Base-by-base conservation (phyloP, 2,797 vertebrate genomes). In the Danio albolineatus region DNA sequence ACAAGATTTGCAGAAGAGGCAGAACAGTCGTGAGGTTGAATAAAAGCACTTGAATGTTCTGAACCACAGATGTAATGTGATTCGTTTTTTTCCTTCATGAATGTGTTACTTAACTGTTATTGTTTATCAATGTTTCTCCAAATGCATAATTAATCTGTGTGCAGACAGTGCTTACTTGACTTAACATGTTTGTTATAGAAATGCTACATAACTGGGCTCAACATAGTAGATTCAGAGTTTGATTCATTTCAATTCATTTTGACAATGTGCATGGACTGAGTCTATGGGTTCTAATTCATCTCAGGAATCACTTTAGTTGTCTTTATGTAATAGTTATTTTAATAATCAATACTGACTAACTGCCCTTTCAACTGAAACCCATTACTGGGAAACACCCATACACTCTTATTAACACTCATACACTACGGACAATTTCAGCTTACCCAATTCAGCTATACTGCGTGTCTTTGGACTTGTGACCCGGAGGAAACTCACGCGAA, bases 1-100 rank as follows among this genome's bases (percentile, higher is more conserved):
- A 62, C 57, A 64, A 61, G 53, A 56, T 74, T 82, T 84, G 28
- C 65, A 66, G 72, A 67, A 73, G 61, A 70, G 2, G 10, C 43
- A 66, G 21, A 79, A 81, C 36, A 65, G 39, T 19, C 77, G 4
- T 9, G 36, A 54, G 54, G 78, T 76, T 60, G 21, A 14, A 48
- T 39, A 38, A 59, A 56, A 77, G 62, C 59, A 74, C 76, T 60
- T 14, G 8, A 75, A 65, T 46, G 28, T 54, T 36, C 13, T 61
- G 4, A 48, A 67, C 39, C 6, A 17, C n/a, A 19, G 21, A 41
- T 62, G 36, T 10, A 51, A 28, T 19, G 5, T 16, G 14, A 14
- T 28, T 28, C 4, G n/a, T 28, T 46, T 38, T 66, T 17, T 28
- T 28, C 19, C 12, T 61, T 43, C 56, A 6, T 12, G 10, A 70